Base-by-base conservation (phyloP, 2,797 vertebrate species). In the Coendou prehensilis region DNA sequence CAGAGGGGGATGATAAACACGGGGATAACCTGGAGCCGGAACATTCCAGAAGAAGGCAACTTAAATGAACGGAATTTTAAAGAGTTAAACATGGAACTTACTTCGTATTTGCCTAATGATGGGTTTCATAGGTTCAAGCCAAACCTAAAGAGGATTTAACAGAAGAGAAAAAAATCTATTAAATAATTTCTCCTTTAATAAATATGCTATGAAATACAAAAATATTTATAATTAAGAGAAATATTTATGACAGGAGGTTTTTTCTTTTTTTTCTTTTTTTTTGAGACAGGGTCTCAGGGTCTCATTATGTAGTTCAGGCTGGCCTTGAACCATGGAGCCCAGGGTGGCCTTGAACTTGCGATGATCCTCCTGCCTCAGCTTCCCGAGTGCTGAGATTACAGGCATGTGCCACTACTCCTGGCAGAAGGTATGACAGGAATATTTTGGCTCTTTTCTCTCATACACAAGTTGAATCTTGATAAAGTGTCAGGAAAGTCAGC, bases 91-190 rank as follows among this genome's bases (percentile, higher is more conserved):
- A 75, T 81, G 54, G 67, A 67, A 99, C 99, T 99, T 99, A 99
- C 99, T 99, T 99, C 99, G 99, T 97, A 99, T 98, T 99, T 99
- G 99, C 98, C 99, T 99, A 97, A 98, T 97, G 93, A 99, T 96
- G 97, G 99, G 99, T 98, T 99, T 99, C 97, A 99, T 99, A 52
- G 99, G 99, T 94, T 99, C 99, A 97, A 99, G 98, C 99, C 99
- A 99, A 98, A 99, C 99, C 99, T 99, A 98, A 98, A 98, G 97
- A 96, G n/a, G 98, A 96, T 97, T 63, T 97, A 97, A 97, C 89
- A 93, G 96, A 97, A 96, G 94, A 95, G 90, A 97, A 87, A 75
- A 54, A 54, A 76, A 90, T 59, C 59, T 9, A 13, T 71, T 78
- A 97, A 92, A 54, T 86, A 83, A 91, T 76, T 64, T 82, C 15